Conservation (phyloP, 2,113 vertebrate genomes). For the Nestor notabilis region DNA sequence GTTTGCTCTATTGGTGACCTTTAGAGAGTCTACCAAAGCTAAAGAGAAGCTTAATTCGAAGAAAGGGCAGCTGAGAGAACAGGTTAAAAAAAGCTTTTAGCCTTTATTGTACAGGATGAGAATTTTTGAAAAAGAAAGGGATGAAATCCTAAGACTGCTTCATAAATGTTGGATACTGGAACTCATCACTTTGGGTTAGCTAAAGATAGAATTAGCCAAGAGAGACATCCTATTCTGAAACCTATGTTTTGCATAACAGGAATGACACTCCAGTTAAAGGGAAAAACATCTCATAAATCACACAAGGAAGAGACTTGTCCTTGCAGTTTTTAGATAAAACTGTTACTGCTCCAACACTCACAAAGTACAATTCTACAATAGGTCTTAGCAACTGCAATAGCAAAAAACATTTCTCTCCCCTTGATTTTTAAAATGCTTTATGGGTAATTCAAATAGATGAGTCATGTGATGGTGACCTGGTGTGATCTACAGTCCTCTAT, state of each 20-base stretch:
- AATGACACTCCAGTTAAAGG: not conserved
- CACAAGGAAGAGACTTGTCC: not conserved
- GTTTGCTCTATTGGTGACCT: constrained; percentile 68
- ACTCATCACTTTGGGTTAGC: not conserved
- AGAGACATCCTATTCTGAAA: not conserved
- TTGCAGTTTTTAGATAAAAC: not conserved
- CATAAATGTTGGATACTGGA: constrained; percentile 11
- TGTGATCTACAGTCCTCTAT: not conserved
- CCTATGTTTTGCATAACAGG: not conserved
- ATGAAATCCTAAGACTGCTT: not conserved
- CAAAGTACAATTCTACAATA: not conserved
- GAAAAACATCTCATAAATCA: not conserved
- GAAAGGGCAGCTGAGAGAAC: constrained; percentile 68
- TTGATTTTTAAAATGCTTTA: not conserved
- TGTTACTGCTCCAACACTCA: not conserved
- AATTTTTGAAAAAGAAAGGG: constrained; percentile 58
- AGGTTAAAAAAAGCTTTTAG: constrained; percentile 19
- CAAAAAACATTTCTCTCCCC: not conserved
- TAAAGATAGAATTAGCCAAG: not conserved
- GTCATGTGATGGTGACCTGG: not conserved
- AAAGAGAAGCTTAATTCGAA: constrained; percentile 70
- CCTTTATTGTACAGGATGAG: constrained; percentile 42
- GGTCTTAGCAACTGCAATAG: not conserved
- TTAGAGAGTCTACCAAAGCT: constrained; percentile 67
- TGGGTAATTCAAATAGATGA: not conserved